Evolutionary conservation across 2,888 invertebrate genomes (phyloP).

Genomic region (Saturnia pavonia): DNA sequence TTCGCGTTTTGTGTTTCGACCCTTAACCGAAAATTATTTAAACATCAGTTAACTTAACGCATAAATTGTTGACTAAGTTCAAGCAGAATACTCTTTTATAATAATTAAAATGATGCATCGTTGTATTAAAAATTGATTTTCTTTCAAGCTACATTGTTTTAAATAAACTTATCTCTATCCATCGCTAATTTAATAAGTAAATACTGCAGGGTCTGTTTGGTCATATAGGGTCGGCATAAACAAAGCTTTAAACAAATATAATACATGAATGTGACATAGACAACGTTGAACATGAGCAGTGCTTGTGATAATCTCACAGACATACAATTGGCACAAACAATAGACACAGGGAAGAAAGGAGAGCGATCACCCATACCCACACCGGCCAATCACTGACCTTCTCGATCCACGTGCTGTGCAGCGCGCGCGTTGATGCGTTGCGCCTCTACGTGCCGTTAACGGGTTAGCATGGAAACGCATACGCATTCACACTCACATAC

Average conservation of each 20-base stretch:
- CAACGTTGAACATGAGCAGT: constrained; percentile 17
- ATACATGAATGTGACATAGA: constrained; percentile 8
- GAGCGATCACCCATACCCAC: constrained; percentile 34
- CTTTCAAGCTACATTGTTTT: neutral
- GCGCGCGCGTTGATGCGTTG: constrained; percentile 73
- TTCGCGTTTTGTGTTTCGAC: too few relatives aligned
- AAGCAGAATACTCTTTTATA: neutral
- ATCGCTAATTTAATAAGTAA: too few relatives aligned
- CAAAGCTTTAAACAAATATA: constrained; percentile 12
- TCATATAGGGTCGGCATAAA: constrained; percentile 3
- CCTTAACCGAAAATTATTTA: neutral
- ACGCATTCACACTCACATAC: constrained; percentile 76
- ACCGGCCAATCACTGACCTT: constrained; percentile 84
- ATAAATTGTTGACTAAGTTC: neutral
- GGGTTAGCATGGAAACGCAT: constrained; percentile 81
- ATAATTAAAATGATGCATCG: neutral
- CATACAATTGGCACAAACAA: constrained; percentile 26
- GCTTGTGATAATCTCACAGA: constrained; percentile 19
- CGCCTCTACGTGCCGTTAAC: constrained; percentile 80
- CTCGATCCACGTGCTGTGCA: constrained; percentile 91
- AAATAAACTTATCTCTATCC: too few relatives aligned
- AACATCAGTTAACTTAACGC: neutral
- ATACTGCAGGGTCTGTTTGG: neutral
- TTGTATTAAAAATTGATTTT: neutral
- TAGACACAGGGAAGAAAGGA: constrained; percentile 30